Evolutionary conservation across 2,888 invertebrate genomes (phyloP).

Genomic region (Cheilosia vernalis): DNA sequence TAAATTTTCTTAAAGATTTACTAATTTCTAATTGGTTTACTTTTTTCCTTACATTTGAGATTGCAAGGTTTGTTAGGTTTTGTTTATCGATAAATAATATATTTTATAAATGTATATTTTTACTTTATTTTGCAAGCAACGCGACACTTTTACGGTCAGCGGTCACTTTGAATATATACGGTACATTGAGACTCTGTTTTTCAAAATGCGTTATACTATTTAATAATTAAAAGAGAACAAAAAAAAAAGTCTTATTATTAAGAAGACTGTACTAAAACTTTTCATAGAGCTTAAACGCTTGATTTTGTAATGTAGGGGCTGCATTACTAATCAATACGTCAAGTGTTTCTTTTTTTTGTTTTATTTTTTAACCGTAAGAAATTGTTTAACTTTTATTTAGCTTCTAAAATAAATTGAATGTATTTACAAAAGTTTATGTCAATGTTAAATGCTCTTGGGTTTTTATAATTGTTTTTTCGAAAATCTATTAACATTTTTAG

Average conservation of each 20-base stretch:
- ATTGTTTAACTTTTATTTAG: conserved; percentile 42
- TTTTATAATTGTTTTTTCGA: neutral
- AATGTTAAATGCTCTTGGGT: neutral
- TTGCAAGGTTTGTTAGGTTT: neutral
- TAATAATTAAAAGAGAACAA: conserved; percentile 5
- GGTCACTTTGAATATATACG: conserved; percentile 41
- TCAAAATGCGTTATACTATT: conserved; percentile 53
- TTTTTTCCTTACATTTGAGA: neutral
- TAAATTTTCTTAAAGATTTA: conserved; percentile 21
- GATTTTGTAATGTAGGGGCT: conserved; percentile 50
- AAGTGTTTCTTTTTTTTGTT: conserved; percentile 5
- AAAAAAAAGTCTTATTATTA: neutral
- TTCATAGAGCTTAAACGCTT: conserved; percentile 10
- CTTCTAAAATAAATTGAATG: conserved; percentile 14
- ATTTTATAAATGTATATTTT: conserved; percentile 8
- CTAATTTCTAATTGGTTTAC: conserved; percentile 10
- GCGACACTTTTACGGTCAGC: conserved; percentile 15
- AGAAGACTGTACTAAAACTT: neutral
- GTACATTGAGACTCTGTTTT: conserved; percentile 69
- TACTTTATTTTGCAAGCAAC: conserved; percentile 28
- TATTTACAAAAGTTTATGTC: conserved; percentile 36
- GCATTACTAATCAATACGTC: conserved; percentile 46
- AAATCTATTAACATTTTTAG: neutral
- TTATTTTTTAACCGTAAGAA: conserved; percentile 11
- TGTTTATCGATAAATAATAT: conserved; percentile 9